Conservation (phyloP, 2,113 vertebrate species). For the Poecilia latipinna region DNA sequence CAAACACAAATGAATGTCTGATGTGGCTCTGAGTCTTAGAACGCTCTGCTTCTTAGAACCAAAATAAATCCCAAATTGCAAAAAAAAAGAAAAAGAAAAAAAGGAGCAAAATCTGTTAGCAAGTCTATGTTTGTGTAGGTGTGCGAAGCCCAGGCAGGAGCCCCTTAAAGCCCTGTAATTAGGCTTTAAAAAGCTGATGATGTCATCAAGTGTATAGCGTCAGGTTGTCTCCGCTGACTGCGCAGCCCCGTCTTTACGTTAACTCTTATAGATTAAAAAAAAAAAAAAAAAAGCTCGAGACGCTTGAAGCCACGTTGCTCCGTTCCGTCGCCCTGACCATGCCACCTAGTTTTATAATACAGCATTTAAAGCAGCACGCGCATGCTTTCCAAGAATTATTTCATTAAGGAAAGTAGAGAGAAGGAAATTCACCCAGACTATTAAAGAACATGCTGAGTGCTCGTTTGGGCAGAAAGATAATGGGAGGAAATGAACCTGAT, state of each 20-base stretch:
- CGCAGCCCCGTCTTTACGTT: slow-evolving; percentile 18
- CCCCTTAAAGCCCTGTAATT: slow-evolving; percentile 64
- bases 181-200: slow-evolving; percentile 70
- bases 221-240: slow-evolving; percentile 28
- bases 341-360: slow-evolving; percentile 55
- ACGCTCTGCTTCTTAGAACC: slow-evolving; percentile 38
- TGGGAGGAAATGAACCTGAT: slow-evolving; percentile 69
- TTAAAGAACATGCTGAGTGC: slow-evolving; percentile 52
- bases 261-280: neutral
- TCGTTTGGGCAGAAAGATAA: slow-evolving; percentile 69
- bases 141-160: slow-evolving; percentile 55
- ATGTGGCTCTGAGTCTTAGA: slow-evolving; percentile 16
- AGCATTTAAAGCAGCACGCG: slow-evolving; percentile 46
- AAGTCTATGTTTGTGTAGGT: slow-evolving; percentile 63
- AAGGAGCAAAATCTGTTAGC: slow-evolving; percentile 56
- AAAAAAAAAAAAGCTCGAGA: slow-evolving; percentile 1
- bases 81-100: slow-evolving; percentile 17
- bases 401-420: slow-evolving; percentile 52
- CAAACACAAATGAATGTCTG: slow-evolving; percentile 9
- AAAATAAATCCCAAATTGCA: slow-evolving; percentile 55
- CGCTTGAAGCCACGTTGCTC: slow-evolving; percentile 32
- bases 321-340: slow-evolving; percentile 26
- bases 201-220: slow-evolving; percentile 55
- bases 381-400: slow-evolving; percentile 58
- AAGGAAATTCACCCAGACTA: slow-evolving; percentile 48